Conservation (phyloP, 1,140 invertebrate species). For the Drosophila tropicalis region DNA sequence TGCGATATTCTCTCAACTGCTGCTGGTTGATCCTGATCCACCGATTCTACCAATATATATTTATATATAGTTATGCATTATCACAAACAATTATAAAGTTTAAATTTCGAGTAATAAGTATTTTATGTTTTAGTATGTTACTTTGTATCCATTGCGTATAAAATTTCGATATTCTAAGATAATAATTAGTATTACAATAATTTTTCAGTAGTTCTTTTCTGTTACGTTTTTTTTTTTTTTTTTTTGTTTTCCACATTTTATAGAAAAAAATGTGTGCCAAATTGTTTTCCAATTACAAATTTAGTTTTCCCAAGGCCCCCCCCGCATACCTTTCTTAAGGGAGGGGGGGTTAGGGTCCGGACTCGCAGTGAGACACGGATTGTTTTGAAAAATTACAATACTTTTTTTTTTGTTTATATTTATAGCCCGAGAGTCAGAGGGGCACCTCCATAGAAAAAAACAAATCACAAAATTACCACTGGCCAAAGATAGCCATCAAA, state of each 20-base stretch:
- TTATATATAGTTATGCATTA: conserved; percentile 57
- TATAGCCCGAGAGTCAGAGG: background rate
- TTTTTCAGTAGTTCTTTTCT: background rate
- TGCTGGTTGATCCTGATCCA: conserved; percentile 7
- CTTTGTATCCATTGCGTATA: conserved; percentile 65
- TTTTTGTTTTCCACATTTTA: conserved; percentile 44
- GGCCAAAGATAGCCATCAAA: conserved; percentile 20
- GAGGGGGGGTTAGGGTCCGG: conserved; percentile 29
- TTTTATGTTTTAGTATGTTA: conserved; percentile 48
- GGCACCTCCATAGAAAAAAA: conserved; percentile 47
- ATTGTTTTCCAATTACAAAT: conserved; percentile 72
- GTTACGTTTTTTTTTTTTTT: conserved; percentile 32
- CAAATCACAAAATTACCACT: conserved; percentile 44
- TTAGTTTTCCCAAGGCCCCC: conserved; percentile 29
- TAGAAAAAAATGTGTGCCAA: conserved; percentile 61
- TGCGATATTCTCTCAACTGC: background rate
- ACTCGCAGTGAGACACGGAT: conserved; percentile 17
- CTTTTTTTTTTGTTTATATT: conserved; percentile 6
- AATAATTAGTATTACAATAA: conserved; percentile 32
- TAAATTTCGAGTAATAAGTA: conserved; percentile 71
- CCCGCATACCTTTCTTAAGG: background rate
- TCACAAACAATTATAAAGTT: conserved; percentile 80
- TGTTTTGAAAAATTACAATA: conserved; percentile 42
- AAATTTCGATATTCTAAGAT: conserved; percentile 70
- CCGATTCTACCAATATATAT: conserved; percentile 12